Evolutionary conservation across 2,888 invertebrate genomes (phyloP), one percentile per base, ranked within the genome.

Genomic region (Mycogona germanica): DNA sequence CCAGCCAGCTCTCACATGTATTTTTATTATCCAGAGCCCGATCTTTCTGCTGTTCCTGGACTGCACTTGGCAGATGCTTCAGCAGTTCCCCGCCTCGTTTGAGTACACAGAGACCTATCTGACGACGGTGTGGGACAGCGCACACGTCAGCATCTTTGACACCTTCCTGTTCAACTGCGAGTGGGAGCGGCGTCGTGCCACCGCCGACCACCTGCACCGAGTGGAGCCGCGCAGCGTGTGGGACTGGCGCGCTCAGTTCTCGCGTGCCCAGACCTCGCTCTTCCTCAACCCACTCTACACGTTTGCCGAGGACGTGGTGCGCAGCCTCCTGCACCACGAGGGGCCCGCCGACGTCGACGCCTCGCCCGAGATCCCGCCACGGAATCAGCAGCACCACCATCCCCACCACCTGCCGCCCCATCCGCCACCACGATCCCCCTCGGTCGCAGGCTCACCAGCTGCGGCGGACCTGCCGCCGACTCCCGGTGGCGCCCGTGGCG

Each of bases 71-170:
- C 96, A 96, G 73, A 73, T 96, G 50, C 71, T 82, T 62, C 81
- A 82, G 62, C 93, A 95, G 73, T 89, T 82, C 71, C 92, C 92
- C 0, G 76, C 82, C 1, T 80, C 84, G 61, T 93, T 96, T 72
- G 87, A 92, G 72, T 91, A 87, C 73, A 84, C 88, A 19, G 89
- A 92, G 72, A 87, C 87, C 0, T 92, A 91, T 71, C 78, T 97
- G 60, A 88, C 89, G 1, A 83, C 88, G 0, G 68, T 96, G 26
- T 93, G 93, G 91, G 95, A 96, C 71, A 79, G 84, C 29, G 79
- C 83, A 14, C 85, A 88, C 64, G 76, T 89, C 61, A 87, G 92
- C 12, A 75, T 93, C 50, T 92, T 92, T 66, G 89, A 91, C 63
- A 92, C 92, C 35, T 95, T 95, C 73, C 77, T 93, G 56, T 93